A percentile compares a stretch with the other conserved stretches of the same genome.
phyloP scores from a whole-genome alignment of 1,140 invertebrate genomes.

The Portunus trituberculatus region DNA sequence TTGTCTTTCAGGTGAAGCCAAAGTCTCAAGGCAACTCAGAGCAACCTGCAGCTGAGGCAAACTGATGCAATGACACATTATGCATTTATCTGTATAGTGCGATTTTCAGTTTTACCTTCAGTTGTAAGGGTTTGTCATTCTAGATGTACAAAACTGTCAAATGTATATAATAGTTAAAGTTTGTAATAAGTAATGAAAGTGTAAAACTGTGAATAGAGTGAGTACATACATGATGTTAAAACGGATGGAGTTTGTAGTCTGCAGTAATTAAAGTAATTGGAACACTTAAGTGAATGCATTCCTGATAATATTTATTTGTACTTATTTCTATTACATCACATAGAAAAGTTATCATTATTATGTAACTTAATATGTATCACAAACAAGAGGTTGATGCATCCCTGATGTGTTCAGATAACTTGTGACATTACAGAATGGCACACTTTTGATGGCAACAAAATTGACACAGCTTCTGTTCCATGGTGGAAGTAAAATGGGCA shows the following conservation, averaged over 20 bases:
- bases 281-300: background rate
- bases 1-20: slow-evolving; percentile 58
- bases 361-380: slow-evolving; percentile 31
- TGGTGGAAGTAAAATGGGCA: background rate
- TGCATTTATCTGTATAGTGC: slow-evolving; percentile 46
- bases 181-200: background rate
- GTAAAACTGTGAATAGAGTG: background rate
- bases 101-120: slow-evolving; percentile 24
- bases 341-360: slow-evolving; percentile 27
- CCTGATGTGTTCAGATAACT: slow-evolving; percentile 46
- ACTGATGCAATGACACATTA: slow-evolving; percentile 35
- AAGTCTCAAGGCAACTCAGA: background rate
- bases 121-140: slow-evolving; percentile 24
- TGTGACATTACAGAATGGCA: slow-evolving; percentile 37
- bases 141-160: slow-evolving; percentile 34
- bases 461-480: background rate
- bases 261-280: background rate
- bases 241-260: background rate
- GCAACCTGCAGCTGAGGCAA: background rate
- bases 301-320: slow-evolving; percentile 52
- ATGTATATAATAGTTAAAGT: slow-evolving; percentile 35
- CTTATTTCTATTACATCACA: slow-evolving; percentile 49
- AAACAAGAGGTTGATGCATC: slow-evolving; percentile 33
- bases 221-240: background rate
- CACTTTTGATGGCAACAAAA: background rate